A percentile compares a stretch with the other conserved stretches of the same genome.
phyloP scores from a whole-genome alignment of 2,113 vertebrate genomes.

The Kryptolebias marmoratus region DNA sequence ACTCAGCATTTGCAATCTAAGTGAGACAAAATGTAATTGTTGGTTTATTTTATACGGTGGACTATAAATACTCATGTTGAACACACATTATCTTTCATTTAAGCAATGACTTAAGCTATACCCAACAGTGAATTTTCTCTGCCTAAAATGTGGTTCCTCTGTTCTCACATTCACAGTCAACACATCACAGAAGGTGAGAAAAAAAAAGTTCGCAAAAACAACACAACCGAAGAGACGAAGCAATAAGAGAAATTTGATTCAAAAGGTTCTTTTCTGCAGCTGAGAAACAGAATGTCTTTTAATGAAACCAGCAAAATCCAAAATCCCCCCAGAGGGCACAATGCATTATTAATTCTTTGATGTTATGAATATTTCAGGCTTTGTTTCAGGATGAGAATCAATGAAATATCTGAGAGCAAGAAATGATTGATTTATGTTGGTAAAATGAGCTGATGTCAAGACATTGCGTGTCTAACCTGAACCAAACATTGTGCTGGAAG shows the following conservation, averaged over 20 bases:
- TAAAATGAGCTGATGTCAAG: constrained; percentile 15
- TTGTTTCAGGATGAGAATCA: constrained; percentile 26
- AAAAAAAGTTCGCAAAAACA: constrained; percentile 37
- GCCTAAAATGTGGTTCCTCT: constrained; percentile 12
- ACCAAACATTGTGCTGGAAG: neutral
- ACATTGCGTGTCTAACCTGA: constrained; percentile 3
- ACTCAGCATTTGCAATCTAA: constrained; percentile 8
- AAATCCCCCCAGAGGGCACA: constrained; percentile 10
- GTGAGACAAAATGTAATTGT: neutral
- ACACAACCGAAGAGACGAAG: constrained; percentile 35
- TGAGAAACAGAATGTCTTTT: constrained; percentile 40
- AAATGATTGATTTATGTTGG: constrained; percentile 17
- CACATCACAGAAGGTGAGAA: constrained; percentile 24
- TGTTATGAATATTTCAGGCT: constrained; percentile 54
- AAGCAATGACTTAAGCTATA: constrained; percentile 11
- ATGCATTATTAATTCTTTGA: constrained; percentile 42
- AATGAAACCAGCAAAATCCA: constrained; percentile 54
- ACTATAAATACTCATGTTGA: constrained; percentile 14
- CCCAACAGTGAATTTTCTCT: constrained; percentile 5
- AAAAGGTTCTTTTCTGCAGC: constrained; percentile 36
- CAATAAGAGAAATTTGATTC: constrained; percentile 47
- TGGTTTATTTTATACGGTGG: constrained; percentile 8
- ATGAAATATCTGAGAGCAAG: constrained; percentile 15
- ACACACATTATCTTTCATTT: constrained; percentile 18
- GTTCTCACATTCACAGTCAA: constrained; percentile 21